A percentile compares a stretch with the other conserved stretches of the same genome.
phyloP scores from a whole-genome alignment of 2,888 invertebrate species.

The Microchrysa polita region DNA sequence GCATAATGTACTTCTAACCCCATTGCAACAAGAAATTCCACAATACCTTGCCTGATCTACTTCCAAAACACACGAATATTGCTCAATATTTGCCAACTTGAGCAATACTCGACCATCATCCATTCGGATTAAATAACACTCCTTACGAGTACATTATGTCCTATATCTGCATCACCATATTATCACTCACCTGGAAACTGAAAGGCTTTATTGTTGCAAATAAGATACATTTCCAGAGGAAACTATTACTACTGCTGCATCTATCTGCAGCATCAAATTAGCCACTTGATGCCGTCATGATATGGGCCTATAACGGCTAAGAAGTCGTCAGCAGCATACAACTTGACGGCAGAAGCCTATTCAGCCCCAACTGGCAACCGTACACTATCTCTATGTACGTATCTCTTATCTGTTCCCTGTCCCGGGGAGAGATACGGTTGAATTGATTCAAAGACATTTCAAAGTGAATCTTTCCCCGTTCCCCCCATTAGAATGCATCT shows the following conservation, averaged over 20 bases:
- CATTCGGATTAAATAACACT: too few relatives aligned
- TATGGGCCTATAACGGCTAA: conserved; percentile 13
- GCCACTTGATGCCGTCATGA: neutral
- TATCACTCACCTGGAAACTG: neutral
- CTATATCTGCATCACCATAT: neutral
- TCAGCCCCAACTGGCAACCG: conserved; percentile 20
- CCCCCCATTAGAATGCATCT: conserved; percentile 35
- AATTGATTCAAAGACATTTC: conserved; percentile 37
- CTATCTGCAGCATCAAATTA: conserved; percentile 39
- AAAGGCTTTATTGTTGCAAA: neutral
- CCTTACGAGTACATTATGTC: neutral
- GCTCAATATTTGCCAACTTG: too few relatives aligned
- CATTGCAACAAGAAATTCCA: too few relatives aligned
- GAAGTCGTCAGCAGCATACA: conserved; percentile 26
- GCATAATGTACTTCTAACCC: too few relatives aligned
- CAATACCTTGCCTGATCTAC: too few relatives aligned
- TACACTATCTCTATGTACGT: neutral
- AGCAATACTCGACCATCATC: too few relatives aligned
- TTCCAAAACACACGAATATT: too few relatives aligned
- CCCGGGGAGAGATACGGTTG: conserved; percentile 6
- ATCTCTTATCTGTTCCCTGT: neutral
- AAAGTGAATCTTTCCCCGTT: conserved; percentile 41
- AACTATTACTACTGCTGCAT: conserved; percentile 16
- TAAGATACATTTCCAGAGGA: neutral
- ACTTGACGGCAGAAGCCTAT: conserved; percentile 1